phyloP scores from a whole-genome alignment of 1,140 invertebrate genomes.

The Phocides pigmalion region DNA sequence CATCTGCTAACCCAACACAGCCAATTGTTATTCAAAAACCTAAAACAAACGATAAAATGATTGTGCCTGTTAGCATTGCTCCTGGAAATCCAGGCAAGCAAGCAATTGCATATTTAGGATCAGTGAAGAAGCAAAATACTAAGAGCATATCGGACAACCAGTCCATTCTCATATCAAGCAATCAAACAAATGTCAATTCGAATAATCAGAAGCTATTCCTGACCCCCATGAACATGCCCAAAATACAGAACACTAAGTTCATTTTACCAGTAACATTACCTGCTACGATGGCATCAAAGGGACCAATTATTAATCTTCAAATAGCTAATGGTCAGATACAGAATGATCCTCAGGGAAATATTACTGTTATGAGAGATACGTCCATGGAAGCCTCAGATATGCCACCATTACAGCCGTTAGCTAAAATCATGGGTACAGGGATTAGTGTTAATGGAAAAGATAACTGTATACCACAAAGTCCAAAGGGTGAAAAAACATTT shows the following conservation, averaged over 20 bases:
- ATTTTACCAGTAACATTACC: slow-evolving; percentile 76
- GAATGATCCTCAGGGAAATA: slow-evolving; percentile 80
- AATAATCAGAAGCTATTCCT: slow-evolving; percentile 80
- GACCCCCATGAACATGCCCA: slow-evolving; percentile 78
- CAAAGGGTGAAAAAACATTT: slow-evolving; percentile 68
- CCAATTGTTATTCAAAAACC: slow-evolving; percentile 82
- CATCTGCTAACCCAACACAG: slow-evolving; percentile 68
- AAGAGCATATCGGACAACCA: slow-evolving; percentile 72
- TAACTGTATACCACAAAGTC: slow-evolving; percentile 55
- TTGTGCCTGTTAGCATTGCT: slow-evolving; percentile 77
- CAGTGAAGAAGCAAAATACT: slow-evolving; percentile 68
- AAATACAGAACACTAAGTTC: slow-evolving; percentile 78
- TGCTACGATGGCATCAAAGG: slow-evolving; percentile 78
- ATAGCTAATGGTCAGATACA: slow-evolving; percentile 82
- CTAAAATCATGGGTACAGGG: slow-evolving; percentile 46
- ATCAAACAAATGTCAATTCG: slow-evolving; percentile 66
- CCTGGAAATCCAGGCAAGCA: slow-evolving; percentile 64
- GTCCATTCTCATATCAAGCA: slow-evolving; percentile 77
- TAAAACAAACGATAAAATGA: slow-evolving; percentile 73
- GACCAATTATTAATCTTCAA: slow-evolving; percentile 80
- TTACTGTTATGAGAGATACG: slow-evolving; percentile 80
- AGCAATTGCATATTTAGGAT: slow-evolving; percentile 72
- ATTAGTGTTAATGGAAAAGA: slow-evolving; percentile 69
- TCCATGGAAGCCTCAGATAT: slow-evolving; percentile 64
- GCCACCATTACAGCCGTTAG: slow-evolving; percentile 73